These are phyloP conservation scores for Montifringilla adamsi DNA, from an alignment of 2,113 vertebrate genomes.

Conservation along the genomic window DNA sequence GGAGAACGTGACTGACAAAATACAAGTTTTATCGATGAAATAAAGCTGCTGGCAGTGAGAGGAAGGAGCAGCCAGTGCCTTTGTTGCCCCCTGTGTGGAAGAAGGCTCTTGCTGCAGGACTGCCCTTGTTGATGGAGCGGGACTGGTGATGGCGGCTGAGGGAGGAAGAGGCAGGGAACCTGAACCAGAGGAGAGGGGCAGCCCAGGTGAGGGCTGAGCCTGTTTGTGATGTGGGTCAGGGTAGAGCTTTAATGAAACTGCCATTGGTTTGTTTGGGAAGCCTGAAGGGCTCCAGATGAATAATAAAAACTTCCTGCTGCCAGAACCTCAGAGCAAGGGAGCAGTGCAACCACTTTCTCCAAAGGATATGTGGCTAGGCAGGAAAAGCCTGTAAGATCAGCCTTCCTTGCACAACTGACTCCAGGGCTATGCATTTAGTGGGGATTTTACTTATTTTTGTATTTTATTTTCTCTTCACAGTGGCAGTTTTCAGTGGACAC, in stretches of 20 bases:
- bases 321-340: neutral
- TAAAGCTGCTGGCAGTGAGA: neutral
- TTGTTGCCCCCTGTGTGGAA: neutral
- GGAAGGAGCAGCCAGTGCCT: neutral
- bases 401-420: neutral
- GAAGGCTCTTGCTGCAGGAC: accelerated
- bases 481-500: constrained; percentile 87
- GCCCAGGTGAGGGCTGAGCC: neutral
- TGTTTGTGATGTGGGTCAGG: neutral
- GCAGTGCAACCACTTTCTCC: constrained; percentile 16
- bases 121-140: accelerated
- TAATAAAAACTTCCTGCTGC: neutral
- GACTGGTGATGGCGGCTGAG: accelerated
- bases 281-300: neutral
- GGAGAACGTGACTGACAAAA: accelerated
- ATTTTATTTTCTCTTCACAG: constrained; percentile 65
- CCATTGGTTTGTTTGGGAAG: neutral
- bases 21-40: neutral
- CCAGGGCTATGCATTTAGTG: neutral
- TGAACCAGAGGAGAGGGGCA: neutral
- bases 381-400: constrained; percentile 48
- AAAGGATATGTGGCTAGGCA: neutral
- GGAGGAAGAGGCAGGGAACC: neutral
- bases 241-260: neutral
- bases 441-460: neutral